Base-by-base conservation (phyloP, 2,888 invertebrate genomes). In the Vandiemenella viatica region DNA sequence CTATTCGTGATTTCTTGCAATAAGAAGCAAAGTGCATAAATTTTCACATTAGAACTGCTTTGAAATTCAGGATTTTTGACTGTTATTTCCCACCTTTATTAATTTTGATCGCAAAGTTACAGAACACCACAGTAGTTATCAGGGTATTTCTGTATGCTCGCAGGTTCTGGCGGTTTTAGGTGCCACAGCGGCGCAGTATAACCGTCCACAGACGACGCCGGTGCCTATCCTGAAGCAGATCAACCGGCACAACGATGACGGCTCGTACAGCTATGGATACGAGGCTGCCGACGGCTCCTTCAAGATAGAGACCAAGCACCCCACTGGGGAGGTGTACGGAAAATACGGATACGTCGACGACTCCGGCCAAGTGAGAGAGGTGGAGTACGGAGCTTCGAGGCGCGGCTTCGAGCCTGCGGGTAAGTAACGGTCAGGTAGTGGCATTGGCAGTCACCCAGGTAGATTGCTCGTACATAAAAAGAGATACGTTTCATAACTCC, bases 291-390 rank as follows among this genome's bases (percentile, higher is more conserved):
- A 90, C 61, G 87, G 86, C 8, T 79, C 83, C 44, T 88, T 83
- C 70, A 88, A 88, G 68, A 87, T 89, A 54, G 89, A 89, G 65
- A 87, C 88, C 1, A 89, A 88, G 65, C 83, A 84, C 59, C 74
- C 83, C 0, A 80, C 75, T 42, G 89, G 89, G 0, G 87, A 88
- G 60, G 86, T 89, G 0, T 83, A 79, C 45, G 90, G 90, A 51
- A 90, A 89, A 63, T 90, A 89, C 60, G 90, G 90, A n/a, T 90
- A 88, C 63, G 74, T 87, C 1, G 89, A 89, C 57, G 85, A 82
- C 59, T 69, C 68, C 19, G 90, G 90, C 0, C 77, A 76, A 58
- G 59, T 76, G 18, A 73, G 88, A 48, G 86, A 88, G 66, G 77
- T 89, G 18, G 86, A 89, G 54, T 91, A 91, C 61, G 89, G 89